Evolutionary conservation across 2,113 vertebrate genomes (phyloP), one percentile per base, ranked within the genome.

Genomic region (Melanocharis versteri): DNA sequence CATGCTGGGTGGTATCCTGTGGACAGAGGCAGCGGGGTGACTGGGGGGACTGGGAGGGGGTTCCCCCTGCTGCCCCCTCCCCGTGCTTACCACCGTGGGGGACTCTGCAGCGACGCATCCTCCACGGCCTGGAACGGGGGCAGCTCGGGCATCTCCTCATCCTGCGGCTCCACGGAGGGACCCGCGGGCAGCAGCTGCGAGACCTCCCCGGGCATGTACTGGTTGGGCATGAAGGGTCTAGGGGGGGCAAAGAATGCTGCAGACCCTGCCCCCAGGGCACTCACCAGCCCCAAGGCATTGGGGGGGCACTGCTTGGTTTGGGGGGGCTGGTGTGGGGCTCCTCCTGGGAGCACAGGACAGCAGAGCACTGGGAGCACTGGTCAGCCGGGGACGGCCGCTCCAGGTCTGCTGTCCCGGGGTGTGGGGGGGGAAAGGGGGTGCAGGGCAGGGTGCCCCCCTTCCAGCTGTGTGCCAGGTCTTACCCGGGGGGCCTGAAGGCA

Each of bases 111-210:
- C 0, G 58, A 14, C 0, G 16, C 14, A 0, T 95, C 84, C 68
- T 57, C 68, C 47, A 51, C 27, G 0, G 40, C 2, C 0, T 28
- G 23, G 64, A 89, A 87, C 0, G 53, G n/a, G 21, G 57, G 4
- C 35, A 93, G 45, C 35, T 95, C 96, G 0, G 57, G 12, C 97
- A 97, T 97, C 68, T 97, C 97, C 53, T 81, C 82, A 0, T 96
- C 97, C 40, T 0, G 85, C 0, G 30, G 61, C n/a, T 92, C 75
- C 0, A 15, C 50, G 0, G 90, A 64, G 66, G 95, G 79, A 23
- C 40, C 95, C 58, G 37, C 47, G 0, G 90, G 9, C 33, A 93
- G 79, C 64, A 90, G 47, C 71, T 87, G 94, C 0, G 82, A 4
- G 4, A 85, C 23, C 45, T 94, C 93, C 20, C 81, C 80, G 0